These are phyloP conservation scores for Stercorarius parasiticus DNA, from an alignment of 2,113 vertebrate species.

Conservation along the genomic window DNA sequence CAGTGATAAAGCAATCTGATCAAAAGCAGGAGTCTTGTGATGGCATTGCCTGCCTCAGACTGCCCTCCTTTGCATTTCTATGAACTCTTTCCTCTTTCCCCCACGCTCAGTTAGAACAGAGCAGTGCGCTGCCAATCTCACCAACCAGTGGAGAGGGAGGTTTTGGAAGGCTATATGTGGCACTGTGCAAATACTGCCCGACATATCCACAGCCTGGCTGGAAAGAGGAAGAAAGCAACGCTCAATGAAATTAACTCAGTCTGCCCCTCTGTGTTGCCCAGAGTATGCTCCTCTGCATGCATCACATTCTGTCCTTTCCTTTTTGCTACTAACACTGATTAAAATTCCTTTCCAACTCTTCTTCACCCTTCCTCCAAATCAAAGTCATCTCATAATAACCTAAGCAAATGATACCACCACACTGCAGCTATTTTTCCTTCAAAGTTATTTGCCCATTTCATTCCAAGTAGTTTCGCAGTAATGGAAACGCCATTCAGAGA, in stretches of 20 bases:
- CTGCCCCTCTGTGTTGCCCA: not conserved
- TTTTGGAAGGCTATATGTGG: not conserved
- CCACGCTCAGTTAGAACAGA: not conserved
- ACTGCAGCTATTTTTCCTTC: constrained; percentile 2
- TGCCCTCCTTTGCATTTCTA: not conserved
- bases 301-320: not conserved
- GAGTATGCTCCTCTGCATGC: not conserved
- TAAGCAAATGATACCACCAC: constrained; percentile 13
- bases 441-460: constrained; percentile 41
- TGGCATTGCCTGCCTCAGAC: not conserved
- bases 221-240: not conserved
- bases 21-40: not conserved
- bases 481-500: constrained; percentile 51
- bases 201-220: not conserved
- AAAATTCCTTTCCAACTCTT: constrained; percentile 31
- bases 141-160: not conserved
- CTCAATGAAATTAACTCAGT: not conserved
- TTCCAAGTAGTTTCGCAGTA: constrained; percentile 36
- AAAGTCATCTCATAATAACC: constrained; percentile 40
- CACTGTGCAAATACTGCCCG: rapidly evolving
- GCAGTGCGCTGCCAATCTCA: rapidly evolving
- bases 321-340: not conserved
- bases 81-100: not conserved
- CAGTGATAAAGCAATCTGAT: not conserved
- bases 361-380: constrained; percentile 2